Evolutionary conservation across 2,113 vertebrate genomes (phyloP).

Genomic region (Mellivora capensis): DNA sequence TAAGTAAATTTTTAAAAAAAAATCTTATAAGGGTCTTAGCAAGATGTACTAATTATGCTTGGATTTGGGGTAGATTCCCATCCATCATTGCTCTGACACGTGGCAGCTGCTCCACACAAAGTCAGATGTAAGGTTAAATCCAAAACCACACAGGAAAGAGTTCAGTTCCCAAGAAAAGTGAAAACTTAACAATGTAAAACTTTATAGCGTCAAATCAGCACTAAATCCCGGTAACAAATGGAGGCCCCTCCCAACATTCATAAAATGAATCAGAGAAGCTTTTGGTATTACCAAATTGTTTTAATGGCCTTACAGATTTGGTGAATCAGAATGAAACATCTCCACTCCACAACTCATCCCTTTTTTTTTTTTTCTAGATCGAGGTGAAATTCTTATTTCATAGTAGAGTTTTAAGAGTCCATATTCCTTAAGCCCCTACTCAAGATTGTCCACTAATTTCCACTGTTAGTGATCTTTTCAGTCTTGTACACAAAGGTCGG

Average conservation of each 20-base stretch:
- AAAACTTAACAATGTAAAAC: neutral
- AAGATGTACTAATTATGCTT: neutral
- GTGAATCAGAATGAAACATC: slow-evolving; percentile 4
- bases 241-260: neutral
- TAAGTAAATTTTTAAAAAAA: neutral
- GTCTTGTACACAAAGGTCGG: neutral
- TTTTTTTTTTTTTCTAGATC: neutral
- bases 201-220: neutral
- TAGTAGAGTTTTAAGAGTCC: neutral
- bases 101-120: neutral
- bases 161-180: neutral
- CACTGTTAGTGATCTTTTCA: neutral
- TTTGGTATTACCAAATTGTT: neutral
- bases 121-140: neutral
- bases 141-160: neutral
- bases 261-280: neutral
- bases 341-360: neutral
- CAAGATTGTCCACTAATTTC: neutral
- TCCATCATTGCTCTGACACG: neutral
- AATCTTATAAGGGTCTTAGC: neutral
- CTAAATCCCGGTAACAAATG: neutral
- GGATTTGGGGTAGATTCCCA: neutral
- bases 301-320: slow-evolving; percentile 43
- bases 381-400: neutral
- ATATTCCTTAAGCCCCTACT: neutral